Conservation (phyloP, 2,797 vertebrate species). For the Periophthalmus magnuspinnatus region DNA sequence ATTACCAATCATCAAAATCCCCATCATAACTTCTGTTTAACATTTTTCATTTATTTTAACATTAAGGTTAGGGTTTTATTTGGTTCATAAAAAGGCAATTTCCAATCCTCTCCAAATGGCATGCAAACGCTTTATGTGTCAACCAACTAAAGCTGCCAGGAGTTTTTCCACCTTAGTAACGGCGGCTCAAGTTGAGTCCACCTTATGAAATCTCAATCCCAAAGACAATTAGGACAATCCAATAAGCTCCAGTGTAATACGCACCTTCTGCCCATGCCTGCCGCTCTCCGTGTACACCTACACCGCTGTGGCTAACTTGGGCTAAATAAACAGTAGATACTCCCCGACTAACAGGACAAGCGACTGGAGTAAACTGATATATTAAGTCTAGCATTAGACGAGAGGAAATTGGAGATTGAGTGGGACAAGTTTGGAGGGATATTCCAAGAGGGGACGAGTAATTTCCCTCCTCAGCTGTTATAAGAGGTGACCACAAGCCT, state of each 20-base stretch:
- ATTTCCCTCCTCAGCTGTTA: conserved; percentile 68
- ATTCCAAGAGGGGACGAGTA: conserved; percentile 63
- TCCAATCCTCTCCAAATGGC: background rate
- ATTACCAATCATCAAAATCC: background rate
- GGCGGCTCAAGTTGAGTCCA: conserved; percentile 53
- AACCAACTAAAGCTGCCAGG: conserved; percentile 34
- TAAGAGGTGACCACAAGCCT: conserved; percentile 61
- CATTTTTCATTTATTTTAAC: background rate
- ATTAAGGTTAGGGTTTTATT: background rate
- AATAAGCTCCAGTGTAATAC: conserved; percentile 72
- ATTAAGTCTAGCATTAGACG: conserved; percentile 61
- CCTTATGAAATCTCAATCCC: conserved; percentile 69
- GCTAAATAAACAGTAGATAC: conserved; percentile 44
- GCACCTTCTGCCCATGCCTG: conserved; percentile 51
- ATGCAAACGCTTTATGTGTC: conserved; percentile 34
- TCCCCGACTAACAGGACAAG: conserved; percentile 18
- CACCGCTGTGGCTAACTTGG: conserved; percentile 36
- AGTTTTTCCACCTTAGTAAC: conserved; percentile 55
- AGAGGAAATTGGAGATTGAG: conserved; percentile 60
- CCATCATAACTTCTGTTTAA: background rate
- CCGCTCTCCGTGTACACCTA: conserved; percentile 41
- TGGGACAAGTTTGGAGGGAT: conserved; percentile 56
- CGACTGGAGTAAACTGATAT: conserved; percentile 49
- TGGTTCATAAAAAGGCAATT: background rate
- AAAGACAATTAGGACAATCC: conserved; percentile 80